These are phyloP conservation scores for Oenanthe oenanthe DNA, from an alignment of 2,113 vertebrate genomes.

Conservation along the genomic window DNA sequence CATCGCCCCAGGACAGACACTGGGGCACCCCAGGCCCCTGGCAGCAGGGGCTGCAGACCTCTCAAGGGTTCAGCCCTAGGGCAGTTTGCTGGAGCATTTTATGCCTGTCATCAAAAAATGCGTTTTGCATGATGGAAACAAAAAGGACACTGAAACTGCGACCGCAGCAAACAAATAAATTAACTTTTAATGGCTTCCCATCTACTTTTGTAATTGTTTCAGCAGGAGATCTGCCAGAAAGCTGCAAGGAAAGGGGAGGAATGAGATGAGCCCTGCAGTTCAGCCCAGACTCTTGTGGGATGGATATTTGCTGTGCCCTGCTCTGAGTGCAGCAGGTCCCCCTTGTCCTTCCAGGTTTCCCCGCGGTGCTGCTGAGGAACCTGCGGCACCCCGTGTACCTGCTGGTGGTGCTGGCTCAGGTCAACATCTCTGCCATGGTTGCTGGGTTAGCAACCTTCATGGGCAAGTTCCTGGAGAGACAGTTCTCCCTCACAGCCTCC, in stretches of 20 bases:
- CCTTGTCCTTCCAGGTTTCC: slow-evolving; percentile 75
- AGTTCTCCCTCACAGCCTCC: slow-evolving; percentile 83
- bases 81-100: not conserved
- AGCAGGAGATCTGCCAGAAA: not conserved
- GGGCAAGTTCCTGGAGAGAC: slow-evolving; percentile 91
- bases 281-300: not conserved
- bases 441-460: slow-evolving; percentile 90
- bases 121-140: not conserved
- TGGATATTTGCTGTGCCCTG: not conserved
- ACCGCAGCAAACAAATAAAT: not conserved
- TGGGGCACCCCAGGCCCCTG: fast-evolving
- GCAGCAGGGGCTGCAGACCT: not conserved
- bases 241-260: not conserved
- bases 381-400: slow-evolving; percentile 86
- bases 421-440: slow-evolving; percentile 83
- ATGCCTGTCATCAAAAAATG: not conserved
- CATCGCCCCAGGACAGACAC: fast-evolving
- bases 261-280: not conserved
- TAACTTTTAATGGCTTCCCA: not conserved
- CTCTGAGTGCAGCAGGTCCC: not conserved
- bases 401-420: slow-evolving; percentile 89
- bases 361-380: slow-evolving; percentile 81
- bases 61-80: not conserved
- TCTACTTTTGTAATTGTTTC: not conserved
- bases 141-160: not conserved